Percentiles rank a stretch among this genome's conserved stretches.
Evolutionary conservation across 2,797 vertebrate genomes (phyloP).

Genomic region (Trachurus trachurus): DNA sequence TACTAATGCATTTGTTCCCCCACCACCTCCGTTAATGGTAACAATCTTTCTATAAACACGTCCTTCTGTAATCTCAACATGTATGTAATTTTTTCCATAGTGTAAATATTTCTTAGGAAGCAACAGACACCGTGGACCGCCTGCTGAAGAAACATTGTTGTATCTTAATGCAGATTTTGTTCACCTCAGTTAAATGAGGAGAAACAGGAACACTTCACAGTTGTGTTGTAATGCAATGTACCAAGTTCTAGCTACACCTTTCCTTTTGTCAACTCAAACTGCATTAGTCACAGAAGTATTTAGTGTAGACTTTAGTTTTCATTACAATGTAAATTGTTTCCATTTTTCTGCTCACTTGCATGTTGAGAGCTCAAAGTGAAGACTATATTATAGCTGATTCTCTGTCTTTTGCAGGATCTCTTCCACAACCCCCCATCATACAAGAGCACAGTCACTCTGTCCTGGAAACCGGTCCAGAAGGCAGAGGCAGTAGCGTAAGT

Average conservation of each 20-base stretch:
- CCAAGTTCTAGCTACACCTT: background rate
- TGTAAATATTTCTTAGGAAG: no score
- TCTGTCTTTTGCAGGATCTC: slow-evolving; percentile 88
- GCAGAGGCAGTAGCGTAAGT: slow-evolving; percentile 92
- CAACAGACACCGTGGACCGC: no score
- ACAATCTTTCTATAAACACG: no score
- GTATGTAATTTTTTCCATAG: no score
- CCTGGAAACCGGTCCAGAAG: slow-evolving; percentile 99
- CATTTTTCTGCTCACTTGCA: slow-evolving; percentile 4
- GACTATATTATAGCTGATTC: background rate
- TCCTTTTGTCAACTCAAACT: background rate
- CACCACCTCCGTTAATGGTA: no score
- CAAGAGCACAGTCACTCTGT: slow-evolving; percentile 97
- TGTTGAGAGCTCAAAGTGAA: background rate
- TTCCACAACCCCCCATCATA: slow-evolving; percentile 99
- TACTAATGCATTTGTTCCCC: no score
- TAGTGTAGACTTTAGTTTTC: background rate
- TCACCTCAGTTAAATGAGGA: no score
- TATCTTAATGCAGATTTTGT: background rate
- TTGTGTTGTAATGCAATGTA: background rate
- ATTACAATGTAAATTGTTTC: background rate
- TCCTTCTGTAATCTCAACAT: no score
- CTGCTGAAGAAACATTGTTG: no score
- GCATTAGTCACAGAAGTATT: background rate
- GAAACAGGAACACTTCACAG: background rate